A percentile compares a stretch with the other conserved stretches of the same genome.
Evolutionary conservation across 2,888 invertebrate species (phyloP).

Genomic region (Itoplectis maculator): DNA sequence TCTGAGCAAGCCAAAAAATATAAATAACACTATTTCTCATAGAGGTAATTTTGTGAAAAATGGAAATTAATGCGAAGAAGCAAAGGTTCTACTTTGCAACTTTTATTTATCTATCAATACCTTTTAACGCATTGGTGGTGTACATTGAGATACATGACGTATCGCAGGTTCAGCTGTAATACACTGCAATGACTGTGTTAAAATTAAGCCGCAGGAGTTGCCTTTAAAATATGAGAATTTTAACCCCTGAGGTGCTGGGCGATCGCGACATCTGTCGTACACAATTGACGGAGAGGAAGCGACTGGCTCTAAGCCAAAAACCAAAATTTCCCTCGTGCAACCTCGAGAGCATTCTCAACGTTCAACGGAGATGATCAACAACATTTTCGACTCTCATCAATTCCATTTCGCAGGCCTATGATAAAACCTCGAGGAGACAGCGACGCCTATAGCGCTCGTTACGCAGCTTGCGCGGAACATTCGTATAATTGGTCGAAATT

Average conservation of each 20-base stretch:
- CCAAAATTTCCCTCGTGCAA: slow-evolving; percentile 14
- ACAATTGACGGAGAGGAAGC: neutral
- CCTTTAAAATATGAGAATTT: slow-evolving; percentile 58
- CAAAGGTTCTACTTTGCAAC: no score
- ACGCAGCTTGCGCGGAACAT: no score
- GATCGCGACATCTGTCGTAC: slow-evolving; percentile 1
- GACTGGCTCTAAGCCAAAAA: slow-evolving; percentile 31
- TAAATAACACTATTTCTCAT: no score
- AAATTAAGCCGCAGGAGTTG: slow-evolving; percentile 11
- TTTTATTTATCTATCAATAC: no score
- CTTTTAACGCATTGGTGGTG: no score
- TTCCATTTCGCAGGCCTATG: neutral
- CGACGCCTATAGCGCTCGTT: neutral
- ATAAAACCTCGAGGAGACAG: neutral
- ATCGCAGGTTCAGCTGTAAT: no score
- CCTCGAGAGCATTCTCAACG: neutral
- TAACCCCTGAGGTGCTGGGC: slow-evolving; percentile 38
- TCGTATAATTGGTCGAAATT: slow-evolving; percentile 37
- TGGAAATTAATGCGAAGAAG: no score
- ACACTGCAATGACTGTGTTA: neutral
- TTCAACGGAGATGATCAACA: neutral
- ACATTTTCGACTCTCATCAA: neutral
- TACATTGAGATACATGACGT: no score
- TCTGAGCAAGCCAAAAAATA: no score
- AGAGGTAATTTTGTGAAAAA: no score